A percentile compares a stretch with the other conserved stretches of the same genome.
These are phyloP conservation scores for Nymphalis urticae DNA, from an alignment of 2,888 invertebrate genomes.

Conservation along the genomic window DNA sequence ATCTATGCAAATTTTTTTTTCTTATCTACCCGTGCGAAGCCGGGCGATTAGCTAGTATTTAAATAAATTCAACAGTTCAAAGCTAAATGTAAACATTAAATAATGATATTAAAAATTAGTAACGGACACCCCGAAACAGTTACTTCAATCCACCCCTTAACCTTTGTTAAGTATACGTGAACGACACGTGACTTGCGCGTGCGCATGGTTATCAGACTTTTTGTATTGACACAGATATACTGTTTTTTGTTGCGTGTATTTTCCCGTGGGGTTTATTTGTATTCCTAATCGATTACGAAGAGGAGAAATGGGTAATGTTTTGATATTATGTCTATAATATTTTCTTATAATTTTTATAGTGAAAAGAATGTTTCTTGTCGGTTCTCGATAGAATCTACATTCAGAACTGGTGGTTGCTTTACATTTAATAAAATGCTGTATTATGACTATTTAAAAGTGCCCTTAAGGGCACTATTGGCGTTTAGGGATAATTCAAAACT, in stretches of 20 bases:
- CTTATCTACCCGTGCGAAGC: background rate
- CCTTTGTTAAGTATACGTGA: background rate
- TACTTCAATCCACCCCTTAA: too few species aligned
- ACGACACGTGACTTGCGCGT: background rate
- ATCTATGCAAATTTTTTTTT: background rate
- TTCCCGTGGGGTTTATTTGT: background rate
- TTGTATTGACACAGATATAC: background rate
- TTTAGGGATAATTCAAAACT: too few species aligned
- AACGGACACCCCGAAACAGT: background rate
- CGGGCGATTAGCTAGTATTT: background rate
- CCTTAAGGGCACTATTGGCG: too few species aligned
- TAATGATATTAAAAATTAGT: conserved; percentile 7
- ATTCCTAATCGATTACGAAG: background rate
- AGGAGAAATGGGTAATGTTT: background rate
- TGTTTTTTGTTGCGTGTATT: background rate
- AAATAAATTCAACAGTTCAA: background rate
- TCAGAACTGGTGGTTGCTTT: too few species aligned
- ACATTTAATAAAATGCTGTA: too few species aligned
- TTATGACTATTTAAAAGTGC: too few species aligned
- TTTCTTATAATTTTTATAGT: too few species aligned
- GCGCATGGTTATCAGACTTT: background rate
- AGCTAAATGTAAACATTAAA: background rate
- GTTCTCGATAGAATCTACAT: too few species aligned
- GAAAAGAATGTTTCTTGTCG: too few species aligned
- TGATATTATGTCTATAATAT: too few species aligned